Conservation (phyloP, 2,888 invertebrate genomes). For the Machimus rusticus region DNA sequence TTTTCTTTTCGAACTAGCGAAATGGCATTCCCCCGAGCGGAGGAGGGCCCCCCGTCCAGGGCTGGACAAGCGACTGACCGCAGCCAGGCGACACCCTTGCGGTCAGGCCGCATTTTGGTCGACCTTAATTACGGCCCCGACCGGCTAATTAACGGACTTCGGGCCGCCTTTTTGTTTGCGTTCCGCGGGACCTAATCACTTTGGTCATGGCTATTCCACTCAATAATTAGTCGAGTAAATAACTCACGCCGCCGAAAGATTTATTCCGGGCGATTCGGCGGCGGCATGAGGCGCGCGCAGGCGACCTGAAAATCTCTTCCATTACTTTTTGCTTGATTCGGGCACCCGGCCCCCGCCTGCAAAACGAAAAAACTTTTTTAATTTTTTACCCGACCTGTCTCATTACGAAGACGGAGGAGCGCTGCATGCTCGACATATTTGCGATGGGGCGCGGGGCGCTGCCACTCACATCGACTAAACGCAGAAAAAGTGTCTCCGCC, state of each 20-base stretch:
- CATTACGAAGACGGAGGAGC: background rate
- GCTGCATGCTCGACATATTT: background rate
- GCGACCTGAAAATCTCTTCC: background rate
- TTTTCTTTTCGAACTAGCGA: constrained; percentile 1
- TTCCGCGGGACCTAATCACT: constrained; percentile 20
- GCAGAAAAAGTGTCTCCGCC: background rate
- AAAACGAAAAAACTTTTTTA: background rate
- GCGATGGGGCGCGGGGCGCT: background rate
- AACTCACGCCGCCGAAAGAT: background rate
- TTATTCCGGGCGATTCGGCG: background rate
- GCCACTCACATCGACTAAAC: background rate
- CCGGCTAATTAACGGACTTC: constrained; percentile 1
- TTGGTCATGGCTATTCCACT: constrained; percentile 8
- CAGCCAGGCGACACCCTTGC: background rate
- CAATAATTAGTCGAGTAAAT: constrained; percentile 17
- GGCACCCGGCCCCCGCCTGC: background rate
- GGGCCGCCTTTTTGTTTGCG: background rate
- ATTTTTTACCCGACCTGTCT: background rate
- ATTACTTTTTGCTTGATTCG: background rate
- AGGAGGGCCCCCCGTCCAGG: background rate
- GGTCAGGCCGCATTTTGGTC: background rate
- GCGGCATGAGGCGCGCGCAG: background rate
- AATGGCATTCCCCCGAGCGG: background rate
- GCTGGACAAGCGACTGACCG: background rate
- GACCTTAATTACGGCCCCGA: constrained; percentile 1